A percentile compares a stretch with the other conserved stretches of the same genome.
These are phyloP conservation scores for Sinotaia quadrata DNA, from an alignment of 2,888 invertebrate species.

Conservation along the genomic window DNA sequence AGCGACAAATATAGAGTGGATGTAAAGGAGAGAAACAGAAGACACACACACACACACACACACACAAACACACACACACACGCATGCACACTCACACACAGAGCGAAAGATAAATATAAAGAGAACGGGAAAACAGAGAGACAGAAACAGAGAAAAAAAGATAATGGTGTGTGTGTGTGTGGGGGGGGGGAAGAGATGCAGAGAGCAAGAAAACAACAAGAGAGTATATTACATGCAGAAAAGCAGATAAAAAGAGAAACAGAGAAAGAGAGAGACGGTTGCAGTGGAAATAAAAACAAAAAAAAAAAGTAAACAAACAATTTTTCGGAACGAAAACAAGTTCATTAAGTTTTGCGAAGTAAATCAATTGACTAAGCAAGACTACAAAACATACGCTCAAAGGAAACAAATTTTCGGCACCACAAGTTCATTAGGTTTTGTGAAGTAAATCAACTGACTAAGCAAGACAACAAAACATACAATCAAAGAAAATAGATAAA, in stretches of 20 bases:
- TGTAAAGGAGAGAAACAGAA: background rate
- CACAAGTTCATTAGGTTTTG: no score
- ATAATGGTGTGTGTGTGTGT: no score
- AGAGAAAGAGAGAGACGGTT: background rate
- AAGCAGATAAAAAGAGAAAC: background rate
- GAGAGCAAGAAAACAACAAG: background rate
- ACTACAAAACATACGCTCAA: no score
- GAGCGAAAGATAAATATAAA: background rate
- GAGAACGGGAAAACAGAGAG: background rate
- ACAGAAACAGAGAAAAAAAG: slow-evolving; percentile 2
- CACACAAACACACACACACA: slow-evolving; percentile 13
- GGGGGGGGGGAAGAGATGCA: background rate
- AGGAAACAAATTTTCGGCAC: no score
- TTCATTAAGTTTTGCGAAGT: no score
- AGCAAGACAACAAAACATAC: no score
- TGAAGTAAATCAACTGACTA: no score
- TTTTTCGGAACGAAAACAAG: no score
- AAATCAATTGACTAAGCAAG: no score
- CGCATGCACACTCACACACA: slow-evolving; percentile 11
- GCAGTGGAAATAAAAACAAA: background rate
- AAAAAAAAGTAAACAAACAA: background rate
- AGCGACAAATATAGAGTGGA: no score
- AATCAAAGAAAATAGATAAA: no score
- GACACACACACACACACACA: slow-evolving; percentile 7
- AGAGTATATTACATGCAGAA: background rate